A percentile compares a stretch with the other conserved stretches of the same genome.
These are phyloP conservation scores for Trichacis sp. DNA, from an alignment of 2,888 invertebrate species.

Conservation along the genomic window DNA sequence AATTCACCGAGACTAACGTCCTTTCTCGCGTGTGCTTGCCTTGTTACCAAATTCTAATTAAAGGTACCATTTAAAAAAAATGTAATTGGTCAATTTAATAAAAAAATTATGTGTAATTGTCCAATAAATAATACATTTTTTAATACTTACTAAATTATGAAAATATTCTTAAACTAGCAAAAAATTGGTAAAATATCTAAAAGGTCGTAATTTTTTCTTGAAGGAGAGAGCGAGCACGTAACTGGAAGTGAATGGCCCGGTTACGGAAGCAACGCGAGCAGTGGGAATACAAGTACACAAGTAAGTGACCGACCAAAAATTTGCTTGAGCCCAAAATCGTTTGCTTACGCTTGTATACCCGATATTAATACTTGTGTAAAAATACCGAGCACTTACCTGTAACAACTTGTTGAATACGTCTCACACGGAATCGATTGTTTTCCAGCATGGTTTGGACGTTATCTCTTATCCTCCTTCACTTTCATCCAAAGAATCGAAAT, in stretches of 20 bases:
- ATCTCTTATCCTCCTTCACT: too few species aligned
- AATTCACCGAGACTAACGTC: conserved; percentile 74
- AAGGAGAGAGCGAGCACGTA: conserved; percentile 60
- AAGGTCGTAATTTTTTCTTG: conserved; percentile 18
- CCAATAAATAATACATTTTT: too few species aligned
- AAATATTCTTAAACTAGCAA: too few species aligned
- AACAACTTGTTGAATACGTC: conserved; percentile 67
- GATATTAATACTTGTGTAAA: too few species aligned
- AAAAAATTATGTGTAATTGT: too few species aligned
- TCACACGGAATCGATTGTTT: conserved; percentile 45
- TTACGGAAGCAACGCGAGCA: conserved; percentile 49
- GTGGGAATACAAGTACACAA: conserved; percentile 57
- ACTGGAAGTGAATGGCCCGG: conserved; percentile 58
- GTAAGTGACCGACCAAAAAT: conserved; percentile 44
- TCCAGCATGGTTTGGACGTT: conserved; percentile 43
- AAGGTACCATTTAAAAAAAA: conserved; percentile 67
- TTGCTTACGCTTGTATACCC: too few species aligned
- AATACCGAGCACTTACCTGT: conserved; percentile 56
- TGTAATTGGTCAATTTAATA: too few species aligned
- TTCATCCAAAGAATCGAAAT: too few species aligned
- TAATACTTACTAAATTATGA: too few species aligned
- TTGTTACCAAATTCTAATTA: conserved; percentile 75
- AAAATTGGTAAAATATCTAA: too few species aligned
- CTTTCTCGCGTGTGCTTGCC: conserved; percentile 83
- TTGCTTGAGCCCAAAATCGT: conserved; percentile 14